Evolutionary conservation across 23 tunicate species (phyloP), one percentile per base, ranked within the genome.

Genomic region (Ascidia mentula): DNA sequence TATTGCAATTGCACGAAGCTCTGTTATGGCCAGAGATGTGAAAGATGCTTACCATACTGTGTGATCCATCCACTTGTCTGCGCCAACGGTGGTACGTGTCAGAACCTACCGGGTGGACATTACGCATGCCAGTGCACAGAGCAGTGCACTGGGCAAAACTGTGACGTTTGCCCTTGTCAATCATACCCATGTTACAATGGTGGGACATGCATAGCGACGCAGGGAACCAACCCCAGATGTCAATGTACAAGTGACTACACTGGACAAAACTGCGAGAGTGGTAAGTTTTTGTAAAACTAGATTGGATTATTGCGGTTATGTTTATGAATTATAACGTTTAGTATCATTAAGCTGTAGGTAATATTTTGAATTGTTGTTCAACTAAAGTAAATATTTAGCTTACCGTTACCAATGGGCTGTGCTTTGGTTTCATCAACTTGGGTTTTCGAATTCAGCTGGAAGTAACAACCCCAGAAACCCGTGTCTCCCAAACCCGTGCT

Each of bases 401-500:
- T n/a, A n/a, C n/a, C n/a, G n/a, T n/a, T n/a, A n/a, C n/a, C 53
- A 42, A 12, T 42, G 15, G 15, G 53, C 53, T 42, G 53, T 42
- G 53, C 53, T 9, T 42, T 42, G 12, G 12, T 42, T 15, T 42
- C 53, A 42, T 15, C 15, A 15, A 42, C 53, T 12, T 42, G n/a
- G n/a, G n/a, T n/a, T n/a, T n/a, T 42, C 12, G 12, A 9, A 42
- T 53, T 53, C 24, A 53, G 65, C 7, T 3, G 13, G 22, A 9
- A 53, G 13, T 28, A 28, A 53, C 65, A 28, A 53, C 13, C 24
- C 65, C 13, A 1, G 4, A 26, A 9, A 53, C 13, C 46, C 76
- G 6, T 84, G 88, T 72, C 12, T 28, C 32, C 76, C 82, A 1
- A 77, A 38, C 59, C 88, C 88, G 4, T 84, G 88, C 38, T 26